These are phyloP conservation scores for Rhagoletis pomonella DNA, from an alignment of 1,140 invertebrate genomes.

Conservation along the genomic window DNA sequence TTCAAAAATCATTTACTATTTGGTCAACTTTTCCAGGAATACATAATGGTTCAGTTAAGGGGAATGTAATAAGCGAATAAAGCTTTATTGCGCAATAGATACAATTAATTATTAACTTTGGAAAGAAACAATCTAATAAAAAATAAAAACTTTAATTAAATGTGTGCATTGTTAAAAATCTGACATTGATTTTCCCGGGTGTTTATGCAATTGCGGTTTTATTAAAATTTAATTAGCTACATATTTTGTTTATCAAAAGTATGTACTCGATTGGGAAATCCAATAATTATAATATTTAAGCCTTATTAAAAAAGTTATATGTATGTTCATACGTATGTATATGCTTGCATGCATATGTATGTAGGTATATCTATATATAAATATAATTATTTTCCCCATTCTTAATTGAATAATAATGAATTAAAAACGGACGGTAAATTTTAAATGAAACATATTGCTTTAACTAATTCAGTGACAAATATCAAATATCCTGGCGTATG, in stretches of 20 bases:
- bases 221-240: constrained; percentile 12
- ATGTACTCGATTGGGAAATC: neutral
- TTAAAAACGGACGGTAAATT: neutral
- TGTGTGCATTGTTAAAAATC: neutral
- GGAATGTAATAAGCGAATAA: too few species aligned
- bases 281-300: constrained; percentile 38
- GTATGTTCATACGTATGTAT: neutral
- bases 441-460: neutral
- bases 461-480: too few species aligned
- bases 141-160: neutral
- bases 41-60: too few species aligned
- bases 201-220: constrained; percentile 16
- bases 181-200: neutral
- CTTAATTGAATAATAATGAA: neutral
- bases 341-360: neutral
- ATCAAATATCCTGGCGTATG: too few species aligned
- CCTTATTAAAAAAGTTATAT: neutral
- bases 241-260: constrained; percentile 14
- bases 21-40: too few species aligned
- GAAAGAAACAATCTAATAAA: neutral
- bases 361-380: neutral
- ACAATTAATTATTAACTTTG: neutral
- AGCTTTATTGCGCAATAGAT: neutral
- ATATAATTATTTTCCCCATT: too few species aligned
- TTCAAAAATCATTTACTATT: too few species aligned